Base-by-base conservation (phyloP, 2,888 invertebrate genomes). In the Dromius quadrimaculatus region DNA sequence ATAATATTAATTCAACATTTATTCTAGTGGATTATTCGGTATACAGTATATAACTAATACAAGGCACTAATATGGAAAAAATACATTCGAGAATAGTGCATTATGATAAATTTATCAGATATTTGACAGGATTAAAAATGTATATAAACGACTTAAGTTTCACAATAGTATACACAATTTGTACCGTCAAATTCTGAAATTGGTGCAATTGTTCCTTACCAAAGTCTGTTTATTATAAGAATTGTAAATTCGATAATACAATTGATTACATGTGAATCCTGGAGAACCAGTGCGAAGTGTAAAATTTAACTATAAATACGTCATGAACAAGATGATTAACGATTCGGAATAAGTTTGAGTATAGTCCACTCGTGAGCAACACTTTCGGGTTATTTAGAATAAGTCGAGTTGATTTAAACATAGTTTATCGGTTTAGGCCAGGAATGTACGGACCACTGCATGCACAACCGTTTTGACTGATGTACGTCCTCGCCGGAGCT, bases 401-500 rank as follows among this genome's bases (percentile, higher is more conserved):
- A 22, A 38, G 61, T 38, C 61, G 41, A 23, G 15, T 11, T 5
- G 5, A 59, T 17, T 17, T 9, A 23, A 57, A 57, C 68, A 47
- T 19, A 22, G 32, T 73, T 75, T 80, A 81, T 78, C 81, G 78
- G 71, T 81, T 78, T 61, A 81, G 74, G 45, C 79, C 79, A 2
- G 78, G 75, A 76, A 79, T 77, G 63, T 79, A 79, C 63, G 79
- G 80, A 74, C 80, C 76, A 59, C 77, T 80, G 73, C 82, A 82
- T 15, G 78, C 78, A 72, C 82, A 82, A 17, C 77, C 72, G 65
- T 75, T 78, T 41, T 79, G 78, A 15, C 77, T 76, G 45, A 78
- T 74, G 70, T 77, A 77, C 47, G 76, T 74, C 64, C 75, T 74
- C 22, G 77, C 72, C 36, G 77, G 76, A 57, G 81, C 87, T 73